Evolutionary conservation across 1,140 invertebrate species (phyloP).

Genomic region (Drosophila paulistorum): DNA sequence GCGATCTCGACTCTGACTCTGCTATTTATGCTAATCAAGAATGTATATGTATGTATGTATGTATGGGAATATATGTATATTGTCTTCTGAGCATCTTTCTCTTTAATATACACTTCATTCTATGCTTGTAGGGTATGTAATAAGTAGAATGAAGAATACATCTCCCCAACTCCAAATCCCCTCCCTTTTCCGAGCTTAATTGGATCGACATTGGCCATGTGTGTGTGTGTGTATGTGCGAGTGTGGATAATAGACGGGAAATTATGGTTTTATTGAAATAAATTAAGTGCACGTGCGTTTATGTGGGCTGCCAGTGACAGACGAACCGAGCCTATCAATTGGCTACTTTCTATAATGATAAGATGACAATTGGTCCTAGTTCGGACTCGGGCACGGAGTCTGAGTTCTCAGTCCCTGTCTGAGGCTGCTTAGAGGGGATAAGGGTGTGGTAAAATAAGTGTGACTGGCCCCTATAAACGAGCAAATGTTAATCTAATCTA

Average conservation of each 20-base stretch:
- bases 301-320: conserved; percentile 56
- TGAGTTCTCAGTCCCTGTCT: not conserved
- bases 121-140: not conserved
- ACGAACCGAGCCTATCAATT: conserved; percentile 28
- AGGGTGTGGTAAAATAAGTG: conserved; percentile 6
- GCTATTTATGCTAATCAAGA: no score
- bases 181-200: conserved; percentile 55
- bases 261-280: conserved; percentile 81
- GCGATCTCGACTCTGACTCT: no score
- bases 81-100: no score
- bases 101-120: no score
- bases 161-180: not conserved
- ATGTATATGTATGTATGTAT: no score
- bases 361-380: conserved; percentile 38
- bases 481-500: conserved; percentile 75
- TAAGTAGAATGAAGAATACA: conserved; percentile 35
- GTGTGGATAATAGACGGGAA: conserved; percentile 75
- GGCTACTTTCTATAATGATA: conserved; percentile 28
- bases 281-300: conserved; percentile 75
- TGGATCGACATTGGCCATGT: conserved; percentile 55
- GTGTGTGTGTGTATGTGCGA: conserved; percentile 30
- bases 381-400: not conserved
- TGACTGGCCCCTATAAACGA: conserved; percentile 52
- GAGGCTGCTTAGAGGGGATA: not conserved
- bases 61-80: no score